These are phyloP conservation scores for Diplolepis rosae DNA, from an alignment of 2,888 invertebrate genomes.

Conservation along the genomic window DNA sequence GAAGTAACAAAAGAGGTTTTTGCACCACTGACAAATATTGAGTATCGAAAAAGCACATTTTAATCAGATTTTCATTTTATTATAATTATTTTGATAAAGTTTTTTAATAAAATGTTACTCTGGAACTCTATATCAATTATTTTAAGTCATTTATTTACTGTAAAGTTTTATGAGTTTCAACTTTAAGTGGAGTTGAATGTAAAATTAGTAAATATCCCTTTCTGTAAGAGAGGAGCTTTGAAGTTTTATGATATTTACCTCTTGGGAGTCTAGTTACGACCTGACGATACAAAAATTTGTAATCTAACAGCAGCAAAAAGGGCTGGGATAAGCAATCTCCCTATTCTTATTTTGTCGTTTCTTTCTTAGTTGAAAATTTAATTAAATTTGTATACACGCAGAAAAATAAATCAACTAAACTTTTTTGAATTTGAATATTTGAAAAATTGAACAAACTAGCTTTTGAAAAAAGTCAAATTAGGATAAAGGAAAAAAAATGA, in stretches of 20 bases:
- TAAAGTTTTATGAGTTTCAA: no score
- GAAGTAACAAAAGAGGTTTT: background rate
- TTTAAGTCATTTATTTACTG: no score
- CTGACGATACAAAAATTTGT: background rate
- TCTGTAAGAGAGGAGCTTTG: background rate
- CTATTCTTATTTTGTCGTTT: background rate
- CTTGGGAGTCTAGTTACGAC: conserved; percentile 18
- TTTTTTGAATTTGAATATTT: background rate
- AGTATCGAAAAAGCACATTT: no score
- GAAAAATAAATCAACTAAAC: background rate
- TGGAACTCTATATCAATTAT: no score
- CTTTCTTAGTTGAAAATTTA: background rate
- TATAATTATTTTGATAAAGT: no score
- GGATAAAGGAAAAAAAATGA: no score
- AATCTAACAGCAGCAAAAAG: background rate
- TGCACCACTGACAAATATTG: conserved; percentile 10
- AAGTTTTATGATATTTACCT: background rate
- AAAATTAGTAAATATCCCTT: background rate
- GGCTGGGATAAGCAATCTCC: background rate
- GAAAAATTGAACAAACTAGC: no score
- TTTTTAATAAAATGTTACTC: no score
- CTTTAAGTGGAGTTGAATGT: no score
- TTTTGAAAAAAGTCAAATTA: no score
- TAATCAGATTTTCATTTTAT: no score
- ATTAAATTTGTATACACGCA: background rate